phyloP scores from a whole-genome alignment of 2,113 vertebrate genomes.

The Callionymus lyra region DNA sequence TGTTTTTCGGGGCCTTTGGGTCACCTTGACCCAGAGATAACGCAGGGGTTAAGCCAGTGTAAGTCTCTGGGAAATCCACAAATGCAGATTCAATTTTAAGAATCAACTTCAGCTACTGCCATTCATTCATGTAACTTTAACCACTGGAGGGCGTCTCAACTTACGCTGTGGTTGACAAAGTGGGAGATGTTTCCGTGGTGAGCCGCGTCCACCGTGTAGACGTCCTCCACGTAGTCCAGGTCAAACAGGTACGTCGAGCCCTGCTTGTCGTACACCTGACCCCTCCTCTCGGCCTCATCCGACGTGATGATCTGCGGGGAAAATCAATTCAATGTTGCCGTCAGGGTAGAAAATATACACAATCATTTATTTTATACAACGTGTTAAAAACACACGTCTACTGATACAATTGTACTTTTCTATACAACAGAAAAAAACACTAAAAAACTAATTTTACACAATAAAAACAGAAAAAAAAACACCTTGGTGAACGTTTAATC shows the following conservation, averaged over 20 bases:
- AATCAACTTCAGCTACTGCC: not conserved
- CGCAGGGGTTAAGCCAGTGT: no score
- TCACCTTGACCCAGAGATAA: no score
- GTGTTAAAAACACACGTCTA: no score
- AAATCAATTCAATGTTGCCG: not conserved
- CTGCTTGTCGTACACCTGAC: conserved; percentile 81
- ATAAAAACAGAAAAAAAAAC: no score
- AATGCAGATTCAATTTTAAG: not conserved
- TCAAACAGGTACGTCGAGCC: conserved; percentile 89
- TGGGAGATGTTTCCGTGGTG: conserved; percentile 87
- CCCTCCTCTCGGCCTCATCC: conserved; percentile 83
- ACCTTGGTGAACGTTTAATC: no score
- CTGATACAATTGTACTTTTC: no score
- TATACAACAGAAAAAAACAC: no score
- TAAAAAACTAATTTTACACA: no score
- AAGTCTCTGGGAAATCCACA: no score
- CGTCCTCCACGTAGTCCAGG: conserved; percentile 88
- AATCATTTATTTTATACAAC: no score
- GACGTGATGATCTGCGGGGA: conserved; percentile 81
- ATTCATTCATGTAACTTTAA: not conserved
- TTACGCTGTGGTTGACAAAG: conserved; percentile 92
- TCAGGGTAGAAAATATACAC: no score
- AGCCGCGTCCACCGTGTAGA: conserved; percentile 88
- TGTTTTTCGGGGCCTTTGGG: no score
- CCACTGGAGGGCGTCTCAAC: conserved; percentile 25